Evolutionary conservation across 1,140 invertebrate genomes (phyloP), one percentile per base, ranked within the genome.

Genomic region (Riptortus pedestris): DNA sequence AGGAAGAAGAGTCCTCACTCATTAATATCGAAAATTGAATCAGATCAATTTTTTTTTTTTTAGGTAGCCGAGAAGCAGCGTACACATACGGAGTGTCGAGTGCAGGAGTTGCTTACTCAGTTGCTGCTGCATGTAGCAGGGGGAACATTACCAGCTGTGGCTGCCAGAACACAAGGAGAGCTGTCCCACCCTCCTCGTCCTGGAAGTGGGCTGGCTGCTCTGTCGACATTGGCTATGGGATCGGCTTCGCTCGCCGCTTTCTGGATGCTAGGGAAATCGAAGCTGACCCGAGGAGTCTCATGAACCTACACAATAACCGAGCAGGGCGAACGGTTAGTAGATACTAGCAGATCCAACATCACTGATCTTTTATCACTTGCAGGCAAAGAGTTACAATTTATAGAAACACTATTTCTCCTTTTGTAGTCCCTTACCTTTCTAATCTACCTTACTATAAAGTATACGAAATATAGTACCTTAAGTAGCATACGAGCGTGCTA

Each of bases 281-380:
- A 72, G 80, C 83, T 0, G 88, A 93, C 73, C 87, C 88, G 2
- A 78, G 93, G 31, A 89, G 88, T 60, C 77, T 94, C 66, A 96
- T 98, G 92, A 98, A 98, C 77, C 79, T 97, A 29, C 95, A 98
- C 75, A 98, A 98, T 75, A 98, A 97, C 78, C 84, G 88, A 71
- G 91, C 90, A 26, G 94, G 93, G 55, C 79, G 93, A 76, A 90
- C 90, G 87, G 93, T 96, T 74, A 73, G 74, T 73, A 29, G 2
- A 9, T 22, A n/a, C n/a, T n/a, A n/a, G n/a, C n/a, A n/a, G n/a
- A n/a, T n/a, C n/a, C n/a, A n/a, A n/a, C 9, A 12, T 43, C n/a
- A n/a, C n/a, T n/a, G n/a, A n/a, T n/a, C n/a, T n/a, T n/a, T n/a
- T n/a, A n/a, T n/a, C n/a, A n/a, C n/a, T n/a, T n/a, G n/a, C n/a